Evolutionary conservation across 2,888 invertebrate genomes (phyloP).

Genomic region (Byasa hedistus): DNA sequence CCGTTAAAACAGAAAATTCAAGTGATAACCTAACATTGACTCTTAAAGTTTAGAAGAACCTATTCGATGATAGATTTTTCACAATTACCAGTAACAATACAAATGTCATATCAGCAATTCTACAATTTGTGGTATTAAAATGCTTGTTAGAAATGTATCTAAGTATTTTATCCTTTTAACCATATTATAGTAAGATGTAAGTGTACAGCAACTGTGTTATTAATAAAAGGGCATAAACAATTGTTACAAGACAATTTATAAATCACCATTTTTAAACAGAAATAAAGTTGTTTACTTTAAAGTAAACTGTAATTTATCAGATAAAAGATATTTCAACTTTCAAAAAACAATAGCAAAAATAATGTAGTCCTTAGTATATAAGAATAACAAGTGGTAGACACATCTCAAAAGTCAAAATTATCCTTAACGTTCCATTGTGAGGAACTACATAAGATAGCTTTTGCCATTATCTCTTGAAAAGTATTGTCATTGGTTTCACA

Average conservation of each 20-base stretch:
- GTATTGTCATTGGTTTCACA: conserved; percentile 35
- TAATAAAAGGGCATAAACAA: not conserved
- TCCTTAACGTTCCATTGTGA: conserved; percentile 52
- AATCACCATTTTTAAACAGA: not conserved
- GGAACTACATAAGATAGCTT: conserved; percentile 45
- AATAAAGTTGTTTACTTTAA: conserved; percentile 33
- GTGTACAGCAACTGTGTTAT: not conserved
- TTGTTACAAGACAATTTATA: not conserved
- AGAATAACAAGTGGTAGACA: conserved; percentile 51
- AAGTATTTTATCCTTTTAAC: conserved; percentile 8
- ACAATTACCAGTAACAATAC: conserved; percentile 12
- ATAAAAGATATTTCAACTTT: conserved; percentile 40
- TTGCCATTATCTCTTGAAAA: conserved; percentile 51
- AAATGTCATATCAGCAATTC: conserved; percentile 5
- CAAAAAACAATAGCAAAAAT: conserved; percentile 64
- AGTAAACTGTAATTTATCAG: conserved; percentile 12
- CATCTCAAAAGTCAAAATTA: conserved; percentile 56
- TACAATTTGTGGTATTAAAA: conserved; percentile 5
- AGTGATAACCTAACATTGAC: conserved; percentile 7
- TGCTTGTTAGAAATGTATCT: conserved; percentile 16
- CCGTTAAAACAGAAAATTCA: not conserved
- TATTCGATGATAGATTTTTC: conserved; percentile 6
- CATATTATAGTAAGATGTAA: not conserved
- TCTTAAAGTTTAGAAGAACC: conserved; percentile 12
- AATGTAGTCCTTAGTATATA: conserved; percentile 58